A percentile compares a stretch with the other conserved stretches of the same genome.
These are phyloP conservation scores for Pentalonia nigronervosa DNA, from an alignment of 1,140 invertebrate species.

Conservation along the genomic window DNA sequence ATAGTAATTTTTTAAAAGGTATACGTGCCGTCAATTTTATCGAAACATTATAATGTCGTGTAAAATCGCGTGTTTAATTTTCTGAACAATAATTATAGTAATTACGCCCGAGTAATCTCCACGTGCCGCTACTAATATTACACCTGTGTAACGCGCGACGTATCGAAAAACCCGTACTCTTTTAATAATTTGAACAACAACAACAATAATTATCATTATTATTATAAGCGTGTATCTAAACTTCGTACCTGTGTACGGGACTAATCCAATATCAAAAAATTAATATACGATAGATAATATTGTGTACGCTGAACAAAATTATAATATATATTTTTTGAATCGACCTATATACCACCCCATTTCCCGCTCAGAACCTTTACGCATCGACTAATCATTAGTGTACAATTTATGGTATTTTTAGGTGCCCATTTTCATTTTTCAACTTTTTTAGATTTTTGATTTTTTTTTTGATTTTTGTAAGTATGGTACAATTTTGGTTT, in stretches of 20 bases:
- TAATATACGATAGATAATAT: neutral
- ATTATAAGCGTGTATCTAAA: neutral
- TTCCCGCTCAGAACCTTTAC: neutral
- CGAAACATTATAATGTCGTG: neutral
- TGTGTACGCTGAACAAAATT: neutral
- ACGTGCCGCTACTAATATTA: neutral
- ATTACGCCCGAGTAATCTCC: neutral
- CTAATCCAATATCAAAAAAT: neutral
- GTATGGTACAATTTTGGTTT: no score
- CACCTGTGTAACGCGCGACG: neutral
- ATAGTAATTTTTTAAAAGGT: neutral
- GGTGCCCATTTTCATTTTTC: no score
- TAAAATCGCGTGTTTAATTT: constrained; percentile 2
- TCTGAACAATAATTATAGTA: neutral
- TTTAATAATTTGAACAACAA: neutral
- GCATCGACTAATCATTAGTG: no score
- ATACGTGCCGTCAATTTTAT: neutral
- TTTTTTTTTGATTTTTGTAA: no score
- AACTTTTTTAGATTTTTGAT: no score
- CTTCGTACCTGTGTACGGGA: neutral
- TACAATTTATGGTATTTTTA: no score
- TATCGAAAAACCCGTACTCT: neutral
- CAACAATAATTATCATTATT: neutral
- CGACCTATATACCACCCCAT: no score
- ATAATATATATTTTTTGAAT: neutral